Conservation (phyloP, 2,888 invertebrate genomes). For the Drosophila putrida region DNA sequence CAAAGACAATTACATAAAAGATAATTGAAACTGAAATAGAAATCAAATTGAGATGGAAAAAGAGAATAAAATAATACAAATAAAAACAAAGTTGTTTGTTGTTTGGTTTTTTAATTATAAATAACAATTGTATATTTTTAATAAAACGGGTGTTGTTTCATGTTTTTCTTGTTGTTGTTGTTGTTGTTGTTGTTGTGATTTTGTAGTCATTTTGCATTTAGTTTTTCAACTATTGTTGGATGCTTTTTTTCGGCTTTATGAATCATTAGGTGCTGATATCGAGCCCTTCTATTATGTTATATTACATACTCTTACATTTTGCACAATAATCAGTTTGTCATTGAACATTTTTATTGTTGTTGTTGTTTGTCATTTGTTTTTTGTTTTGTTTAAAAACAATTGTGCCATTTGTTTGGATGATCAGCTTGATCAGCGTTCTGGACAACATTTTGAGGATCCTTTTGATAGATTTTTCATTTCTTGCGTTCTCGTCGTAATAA, state of each 20-base stretch:
- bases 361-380: constrained; percentile 31
- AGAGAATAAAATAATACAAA: constrained; percentile 61
- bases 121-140: constrained; percentile 84
- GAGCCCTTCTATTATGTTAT: constrained; percentile 46
- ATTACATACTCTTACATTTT: constrained; percentile 31
- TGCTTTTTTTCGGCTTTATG: constrained; percentile 29
- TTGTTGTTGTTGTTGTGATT: constrained; percentile 59
- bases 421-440: constrained; percentile 55
- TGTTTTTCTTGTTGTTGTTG: constrained; percentile 26
- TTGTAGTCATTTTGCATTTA: constrained; percentile 53
- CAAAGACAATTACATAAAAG: constrained; percentile 16
- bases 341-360: constrained; percentile 19
- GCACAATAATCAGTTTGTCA: constrained; percentile 28
- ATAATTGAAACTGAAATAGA: constrained; percentile 15
- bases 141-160: constrained; percentile 76
- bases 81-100: constrained; percentile 71
- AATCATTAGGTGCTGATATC: constrained; percentile 48
- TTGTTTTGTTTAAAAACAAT: constrained; percentile 33
- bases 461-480: constrained; percentile 63
- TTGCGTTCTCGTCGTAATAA: constrained; percentile 66
- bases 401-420: constrained; percentile 43
- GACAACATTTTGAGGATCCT: constrained; percentile 63
- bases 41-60: constrained; percentile 1
- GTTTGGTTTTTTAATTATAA: constrained; percentile 84
- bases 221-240: constrained; percentile 42